Evolutionary conservation across 2,113 vertebrate species (phyloP), one percentile per base, ranked within the genome.

Genomic region (Brienomyrus brachyistius): DNA sequence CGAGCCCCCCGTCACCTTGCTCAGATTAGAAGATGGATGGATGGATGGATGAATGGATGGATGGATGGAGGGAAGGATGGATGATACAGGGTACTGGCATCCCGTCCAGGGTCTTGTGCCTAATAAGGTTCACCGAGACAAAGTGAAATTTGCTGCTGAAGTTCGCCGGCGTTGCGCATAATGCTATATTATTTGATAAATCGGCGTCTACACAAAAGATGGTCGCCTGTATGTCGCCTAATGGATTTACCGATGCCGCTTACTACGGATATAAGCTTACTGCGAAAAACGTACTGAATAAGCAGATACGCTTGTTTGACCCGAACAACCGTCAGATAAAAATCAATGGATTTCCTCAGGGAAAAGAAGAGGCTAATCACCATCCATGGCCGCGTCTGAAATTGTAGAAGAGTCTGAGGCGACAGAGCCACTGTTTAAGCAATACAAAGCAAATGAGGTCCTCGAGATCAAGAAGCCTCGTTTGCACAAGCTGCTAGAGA

Each of bases 381-480:
- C 89, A 96, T 96, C 19, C 89, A 96, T 96, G 95, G 94, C 95
- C 48, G 51, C 23, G 0, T 91, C 90, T 56, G 93, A 86, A 1
- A 43, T 4, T 0, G 0, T 0, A 2, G n/a, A 54, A 45, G 5
- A 9, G 1, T 19, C 1, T 15, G 27, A 31, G 2, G 21, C 7
- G 10, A 15, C 80, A 1, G 66, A 59, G 5, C 2, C 74, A 0
- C 11, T 90, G 56, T 17, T 93, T 0, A 88, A 6, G 17, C 48
- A 90, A 48, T 96, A 95, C 91, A 83, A 90, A 40, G 92, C 94
- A n/a, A 8, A 48, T 40, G 90, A 92, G 15, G 0, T 92, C 0
- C 0, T 94, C 1, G 92, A 92, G 0, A 77, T 66, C 0, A 0
- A 27, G 1, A 83, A 89, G 43, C 88, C 70, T 11, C 91, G 88